Percentiles rank a stretch among this genome's conserved stretches.
Conservation (phyloP, 2,797 vertebrate genomes). For the Pipistrellus nathusii region DNA sequence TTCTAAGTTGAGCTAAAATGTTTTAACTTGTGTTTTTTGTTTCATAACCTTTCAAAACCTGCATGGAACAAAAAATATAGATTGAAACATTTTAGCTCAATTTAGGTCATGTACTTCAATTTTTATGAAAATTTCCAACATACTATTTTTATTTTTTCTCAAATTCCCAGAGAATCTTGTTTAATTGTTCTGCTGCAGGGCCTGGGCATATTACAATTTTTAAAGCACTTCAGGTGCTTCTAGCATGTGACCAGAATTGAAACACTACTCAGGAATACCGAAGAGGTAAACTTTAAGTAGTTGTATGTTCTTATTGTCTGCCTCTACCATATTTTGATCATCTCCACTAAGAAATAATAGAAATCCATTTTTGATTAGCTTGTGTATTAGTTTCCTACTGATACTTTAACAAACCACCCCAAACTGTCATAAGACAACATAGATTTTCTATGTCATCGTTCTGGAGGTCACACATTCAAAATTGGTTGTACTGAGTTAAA, state of each 20-base stretch:
- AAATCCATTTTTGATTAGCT: slow-evolving; percentile 18
- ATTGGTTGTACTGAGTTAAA: background rate
- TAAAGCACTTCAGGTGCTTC: background rate
- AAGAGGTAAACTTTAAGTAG: background rate
- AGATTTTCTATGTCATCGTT: background rate
- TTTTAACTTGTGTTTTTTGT: background rate
- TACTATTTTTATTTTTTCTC: background rate
- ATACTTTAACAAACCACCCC: background rate
- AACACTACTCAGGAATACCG: background rate
- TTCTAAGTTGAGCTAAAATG: background rate
- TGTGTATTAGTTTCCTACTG: background rate
- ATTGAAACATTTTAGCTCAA: no score
- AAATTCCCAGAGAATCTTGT: background rate
- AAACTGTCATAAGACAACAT: background rate
- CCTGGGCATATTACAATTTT: background rate
- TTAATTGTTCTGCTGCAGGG: background rate
- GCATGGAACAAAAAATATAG: no score
- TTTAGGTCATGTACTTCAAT: background rate
- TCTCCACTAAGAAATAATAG: background rate
- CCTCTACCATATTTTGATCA: background rate
- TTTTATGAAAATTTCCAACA: background rate
- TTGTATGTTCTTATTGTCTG: background rate
- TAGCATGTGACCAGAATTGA: background rate
- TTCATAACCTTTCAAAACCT: slow-evolving; percentile 6
- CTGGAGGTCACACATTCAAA: background rate